Evolutionary conservation across 2,113 vertebrate species (phyloP).

Genomic region (Pantherophis guttatus): DNA sequence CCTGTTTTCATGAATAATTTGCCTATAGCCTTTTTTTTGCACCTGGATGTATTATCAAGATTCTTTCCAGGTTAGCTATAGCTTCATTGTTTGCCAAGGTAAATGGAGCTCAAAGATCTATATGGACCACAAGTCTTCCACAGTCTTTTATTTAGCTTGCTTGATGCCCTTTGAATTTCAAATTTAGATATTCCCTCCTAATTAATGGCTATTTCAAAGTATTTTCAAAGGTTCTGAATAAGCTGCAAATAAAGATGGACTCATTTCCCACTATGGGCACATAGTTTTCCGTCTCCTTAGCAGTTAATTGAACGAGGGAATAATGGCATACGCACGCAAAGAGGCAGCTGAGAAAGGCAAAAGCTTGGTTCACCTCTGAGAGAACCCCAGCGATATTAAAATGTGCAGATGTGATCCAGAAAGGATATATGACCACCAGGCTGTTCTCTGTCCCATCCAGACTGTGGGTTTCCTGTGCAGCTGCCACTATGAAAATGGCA

Average conservation of each 20-base stretch:
- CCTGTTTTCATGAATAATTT: not conserved
- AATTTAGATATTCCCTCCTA: constrained; percentile 73
- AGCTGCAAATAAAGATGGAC: constrained; percentile 71
- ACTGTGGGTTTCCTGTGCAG: constrained; percentile 47
- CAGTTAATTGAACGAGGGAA: constrained; percentile 87
- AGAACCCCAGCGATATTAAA: constrained; percentile 63
- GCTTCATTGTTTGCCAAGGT: constrained; percentile 26
- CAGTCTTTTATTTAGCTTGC: constrained; percentile 57
- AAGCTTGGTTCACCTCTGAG: constrained; percentile 67
- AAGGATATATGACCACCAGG: constrained; percentile 35
- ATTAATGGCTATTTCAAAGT: constrained; percentile 80
- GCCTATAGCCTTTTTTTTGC: not conserved
- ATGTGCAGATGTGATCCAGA: constrained; percentile 57
- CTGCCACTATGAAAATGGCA: constrained; percentile 42
- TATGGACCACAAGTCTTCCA: constrained; percentile 32
- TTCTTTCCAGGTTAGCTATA: not conserved
- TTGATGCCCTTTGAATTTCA: constrained; percentile 75
- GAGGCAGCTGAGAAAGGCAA: constrained; percentile 54
- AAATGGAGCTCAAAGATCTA: constrained; percentile 21
- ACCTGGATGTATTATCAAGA: not conserved
- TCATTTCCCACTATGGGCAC: constrained; percentile 58
- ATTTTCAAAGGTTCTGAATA: constrained; percentile 80
- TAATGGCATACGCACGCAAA: constrained; percentile 66
- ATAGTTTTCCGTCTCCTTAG: constrained; percentile 80
- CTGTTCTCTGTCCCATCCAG: constrained; percentile 32